A percentile compares a stretch with the other conserved stretches of the same genome.
Evolutionary conservation across 1,140 invertebrate genomes (phyloP).

Genomic region (Halictus rubicundus): DNA sequence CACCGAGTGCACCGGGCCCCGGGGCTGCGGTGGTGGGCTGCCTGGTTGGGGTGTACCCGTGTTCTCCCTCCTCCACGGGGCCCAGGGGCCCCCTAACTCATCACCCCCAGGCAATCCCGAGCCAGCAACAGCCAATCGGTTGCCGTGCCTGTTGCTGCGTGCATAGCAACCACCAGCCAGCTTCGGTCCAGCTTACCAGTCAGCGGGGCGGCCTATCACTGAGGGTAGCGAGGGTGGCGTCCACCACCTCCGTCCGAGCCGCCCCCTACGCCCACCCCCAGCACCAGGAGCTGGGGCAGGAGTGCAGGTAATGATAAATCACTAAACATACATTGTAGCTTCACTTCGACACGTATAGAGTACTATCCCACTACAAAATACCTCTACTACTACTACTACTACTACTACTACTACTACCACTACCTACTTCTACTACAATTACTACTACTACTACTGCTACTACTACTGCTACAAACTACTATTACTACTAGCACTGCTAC

Average conservation of each 20-base stretch:
- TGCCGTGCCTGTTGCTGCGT: slow-evolving; percentile 77
- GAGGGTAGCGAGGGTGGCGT: slow-evolving; percentile 81
- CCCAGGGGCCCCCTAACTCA: slow-evolving; percentile 79
- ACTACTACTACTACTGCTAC: slow-evolving; percentile 31
- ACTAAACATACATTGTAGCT: slow-evolving; percentile 65
- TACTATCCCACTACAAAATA: slow-evolving; percentile 39
- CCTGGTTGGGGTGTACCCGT: slow-evolving; percentile 82
- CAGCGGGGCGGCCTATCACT: slow-evolving; percentile 79
- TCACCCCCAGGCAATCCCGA: slow-evolving; percentile 66
- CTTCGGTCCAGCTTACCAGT: slow-evolving; percentile 76
- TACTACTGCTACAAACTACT: slow-evolving; percentile 33
- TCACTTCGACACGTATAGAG: slow-evolving; percentile 61
- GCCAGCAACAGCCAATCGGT: slow-evolving; percentile 59
- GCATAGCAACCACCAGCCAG: slow-evolving; percentile 70
- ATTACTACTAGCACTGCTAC: slow-evolving; percentile 55
- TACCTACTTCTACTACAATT: slow-evolving; percentile 23
- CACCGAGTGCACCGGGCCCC: slow-evolving; percentile 77
- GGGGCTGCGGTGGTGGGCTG: slow-evolving; percentile 81
- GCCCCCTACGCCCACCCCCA: slow-evolving; percentile 80
- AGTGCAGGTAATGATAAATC: slow-evolving; percentile 78
- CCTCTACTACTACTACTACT: slow-evolving; percentile 23
- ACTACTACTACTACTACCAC: not conserved
- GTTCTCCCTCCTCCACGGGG: slow-evolving; percentile 78
- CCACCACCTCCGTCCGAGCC: slow-evolving; percentile 80
- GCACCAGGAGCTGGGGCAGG: slow-evolving; percentile 78